These are phyloP conservation scores for Burhinus bistriatus DNA, from an alignment of 2,113 vertebrate genomes.

Conservation along the genomic window DNA sequence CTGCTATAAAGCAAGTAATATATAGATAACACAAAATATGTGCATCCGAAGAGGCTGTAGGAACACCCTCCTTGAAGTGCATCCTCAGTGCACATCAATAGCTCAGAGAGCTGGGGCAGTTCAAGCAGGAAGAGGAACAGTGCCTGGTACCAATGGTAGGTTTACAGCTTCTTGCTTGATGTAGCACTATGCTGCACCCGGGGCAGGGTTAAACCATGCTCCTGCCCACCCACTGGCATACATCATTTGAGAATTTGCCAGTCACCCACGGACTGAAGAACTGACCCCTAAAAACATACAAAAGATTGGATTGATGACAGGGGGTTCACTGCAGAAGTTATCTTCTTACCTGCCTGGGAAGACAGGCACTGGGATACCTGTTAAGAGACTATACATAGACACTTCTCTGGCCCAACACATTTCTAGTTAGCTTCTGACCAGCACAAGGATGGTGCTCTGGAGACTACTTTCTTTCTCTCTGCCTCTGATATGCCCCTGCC, in stretches of 20 bases:
- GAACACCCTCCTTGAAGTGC: neutral
- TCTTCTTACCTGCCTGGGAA: neutral
- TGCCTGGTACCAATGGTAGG: neutral
- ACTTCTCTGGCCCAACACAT: neutral
- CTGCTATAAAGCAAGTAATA: conserved; percentile 15
- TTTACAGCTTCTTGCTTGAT: neutral
- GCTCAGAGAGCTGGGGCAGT: neutral
- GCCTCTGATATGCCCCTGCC: neutral
- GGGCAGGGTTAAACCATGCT: neutral
- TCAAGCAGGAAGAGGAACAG: neutral
- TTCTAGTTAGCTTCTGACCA: neutral
- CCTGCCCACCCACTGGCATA: neutral
- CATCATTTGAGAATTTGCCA: neutral
- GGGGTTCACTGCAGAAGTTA: neutral
- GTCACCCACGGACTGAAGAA: neutral
- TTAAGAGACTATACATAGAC: neutral
- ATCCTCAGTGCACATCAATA: neutral
- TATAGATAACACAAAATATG: neutral
- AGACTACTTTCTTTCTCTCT: neutral
- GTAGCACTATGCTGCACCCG: neutral
- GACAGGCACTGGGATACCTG: neutral
- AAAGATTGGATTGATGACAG: neutral
- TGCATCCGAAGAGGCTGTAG: neutral
- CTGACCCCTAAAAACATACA: neutral
- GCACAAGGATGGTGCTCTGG: neutral